Conservation (phyloP, 2,113 vertebrate species). For the Triplophysa siluroides region DNA sequence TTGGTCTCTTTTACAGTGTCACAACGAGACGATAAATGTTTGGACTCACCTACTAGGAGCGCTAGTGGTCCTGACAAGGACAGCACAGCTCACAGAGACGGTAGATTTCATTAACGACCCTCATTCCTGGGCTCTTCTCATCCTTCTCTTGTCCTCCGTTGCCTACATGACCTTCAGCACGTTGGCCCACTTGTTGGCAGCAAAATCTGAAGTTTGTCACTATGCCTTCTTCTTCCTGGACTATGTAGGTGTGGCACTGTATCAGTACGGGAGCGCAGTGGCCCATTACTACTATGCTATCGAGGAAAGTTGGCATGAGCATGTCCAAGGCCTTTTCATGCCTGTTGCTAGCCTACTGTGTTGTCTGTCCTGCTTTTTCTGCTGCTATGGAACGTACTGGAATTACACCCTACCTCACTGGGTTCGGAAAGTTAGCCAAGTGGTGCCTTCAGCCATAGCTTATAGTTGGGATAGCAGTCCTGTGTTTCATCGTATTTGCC, state of each 20-base stretch:
- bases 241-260: constrained; percentile 87
- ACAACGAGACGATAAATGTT: constrained; percentile 90
- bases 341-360: constrained; percentile 74
- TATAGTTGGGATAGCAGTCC: constrained; percentile 89
- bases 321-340: constrained; percentile 76
- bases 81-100: constrained; percentile 64
- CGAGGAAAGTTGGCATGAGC: constrained; percentile 74
- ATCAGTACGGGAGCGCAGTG: constrained; percentile 87
- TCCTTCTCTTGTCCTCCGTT: constrained; percentile 79
- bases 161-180: constrained; percentile 81
- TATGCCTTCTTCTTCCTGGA: constrained; percentile 89
- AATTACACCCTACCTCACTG: constrained; percentile 67
- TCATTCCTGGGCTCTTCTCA: constrained; percentile 81
- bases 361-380: constrained; percentile 84
- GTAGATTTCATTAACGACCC: constrained; percentile 80
- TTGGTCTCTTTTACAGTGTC: constrained; percentile 83
- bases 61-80: constrained; percentile 73
- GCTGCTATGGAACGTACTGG: constrained; percentile 85
- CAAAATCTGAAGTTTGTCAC: constrained; percentile 86
- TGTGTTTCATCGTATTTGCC: constrained; percentile 74
- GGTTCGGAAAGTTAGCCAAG: constrained; percentile 80
- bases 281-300: constrained; percentile 85
- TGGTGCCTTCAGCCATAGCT: constrained; percentile 80
- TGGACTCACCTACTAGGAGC: constrained; percentile 87
- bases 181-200: constrained; percentile 83